Conservation (phyloP, 2,113 vertebrate species). For the Tragelaphus buxtoni region DNA sequence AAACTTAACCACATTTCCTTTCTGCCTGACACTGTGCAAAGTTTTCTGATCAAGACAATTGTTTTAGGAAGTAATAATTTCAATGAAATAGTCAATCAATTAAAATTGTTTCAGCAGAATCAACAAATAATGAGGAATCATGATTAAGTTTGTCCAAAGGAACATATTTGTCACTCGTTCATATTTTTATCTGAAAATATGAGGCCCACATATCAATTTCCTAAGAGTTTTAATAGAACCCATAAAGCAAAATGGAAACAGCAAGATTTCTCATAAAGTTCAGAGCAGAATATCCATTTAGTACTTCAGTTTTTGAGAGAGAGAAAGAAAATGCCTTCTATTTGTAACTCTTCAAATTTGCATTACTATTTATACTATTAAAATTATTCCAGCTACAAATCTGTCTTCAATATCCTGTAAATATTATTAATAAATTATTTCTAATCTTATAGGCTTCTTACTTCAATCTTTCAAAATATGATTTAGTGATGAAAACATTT, state of each 20-base stretch:
- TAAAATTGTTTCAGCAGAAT: too few relatives aligned
- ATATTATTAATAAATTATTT: neutral
- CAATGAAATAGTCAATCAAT: too few relatives aligned
- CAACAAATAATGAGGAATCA: too few relatives aligned
- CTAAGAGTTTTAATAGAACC: too few relatives aligned
- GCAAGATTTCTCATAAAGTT: neutral
- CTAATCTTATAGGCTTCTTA: neutral
- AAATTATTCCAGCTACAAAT: neutral
- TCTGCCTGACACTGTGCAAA: too few relatives aligned
- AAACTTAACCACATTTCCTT: too few relatives aligned
- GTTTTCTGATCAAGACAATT: too few relatives aligned
- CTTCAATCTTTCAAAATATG: neutral
- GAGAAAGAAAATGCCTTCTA: neutral
- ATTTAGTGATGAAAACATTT: neutral
- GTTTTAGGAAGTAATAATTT: too few relatives aligned
- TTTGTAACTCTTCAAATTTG: neutral
- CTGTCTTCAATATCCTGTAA: neutral
- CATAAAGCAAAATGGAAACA: neutral
- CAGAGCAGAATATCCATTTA: neutral
- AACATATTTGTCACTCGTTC: too few relatives aligned
- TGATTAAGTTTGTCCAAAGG: too few relatives aligned
- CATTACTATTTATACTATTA: neutral
- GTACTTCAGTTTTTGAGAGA: neutral
- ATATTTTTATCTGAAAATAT: too few relatives aligned
- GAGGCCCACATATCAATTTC: too few relatives aligned